Percentiles rank a stretch among this genome's conserved stretches.
phyloP scores from a whole-genome alignment of 2,797 vertebrate species.

The Mastacembelus armatus region DNA sequence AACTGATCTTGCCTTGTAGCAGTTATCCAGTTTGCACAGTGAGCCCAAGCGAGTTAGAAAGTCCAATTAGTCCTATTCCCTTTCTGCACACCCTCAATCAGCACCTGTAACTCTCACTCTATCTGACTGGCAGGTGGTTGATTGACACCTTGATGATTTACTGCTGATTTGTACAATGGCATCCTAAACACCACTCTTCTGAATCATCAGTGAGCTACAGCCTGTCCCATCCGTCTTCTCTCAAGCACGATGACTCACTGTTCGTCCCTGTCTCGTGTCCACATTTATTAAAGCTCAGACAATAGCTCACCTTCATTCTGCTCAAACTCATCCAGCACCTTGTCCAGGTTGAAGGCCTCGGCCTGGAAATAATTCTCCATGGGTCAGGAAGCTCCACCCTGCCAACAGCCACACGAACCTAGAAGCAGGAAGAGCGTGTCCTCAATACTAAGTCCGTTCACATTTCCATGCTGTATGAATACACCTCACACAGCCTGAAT shows the following conservation, averaged over 20 bases:
- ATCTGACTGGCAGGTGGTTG: constrained; percentile 23
- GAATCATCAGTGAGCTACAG: not conserved
- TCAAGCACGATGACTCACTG: constrained; percentile 5
- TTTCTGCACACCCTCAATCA: constrained; percentile 48
- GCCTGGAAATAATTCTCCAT: constrained; percentile 99
- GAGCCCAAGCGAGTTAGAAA: constrained; percentile 59
- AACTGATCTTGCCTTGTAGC: constrained; percentile 48
- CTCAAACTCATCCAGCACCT: constrained; percentile 99
- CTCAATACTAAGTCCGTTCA: constrained; percentile 5
- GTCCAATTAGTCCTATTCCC: constrained; percentile 73
- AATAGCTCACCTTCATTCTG: constrained; percentile 94
- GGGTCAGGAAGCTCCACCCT: constrained; percentile 90
- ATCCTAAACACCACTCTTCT: not conserved
- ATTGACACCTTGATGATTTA: constrained; percentile 28
- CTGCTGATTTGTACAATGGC: constrained; percentile 1
- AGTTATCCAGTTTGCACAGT: constrained; percentile 64
- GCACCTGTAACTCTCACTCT: constrained; percentile 48
- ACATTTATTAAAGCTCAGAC: not conserved
- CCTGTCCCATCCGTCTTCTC: not conserved
- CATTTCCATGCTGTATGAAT: constrained; percentile 16
- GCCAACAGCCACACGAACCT: constrained; percentile 79
- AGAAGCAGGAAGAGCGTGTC: constrained; percentile 9
- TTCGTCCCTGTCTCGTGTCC: not conserved
- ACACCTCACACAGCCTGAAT: constrained; percentile 3
- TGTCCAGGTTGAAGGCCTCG: constrained; percentile 99